Evolutionary conservation across 2,113 vertebrate genomes (phyloP).

Genomic region (Passer montanus): DNA sequence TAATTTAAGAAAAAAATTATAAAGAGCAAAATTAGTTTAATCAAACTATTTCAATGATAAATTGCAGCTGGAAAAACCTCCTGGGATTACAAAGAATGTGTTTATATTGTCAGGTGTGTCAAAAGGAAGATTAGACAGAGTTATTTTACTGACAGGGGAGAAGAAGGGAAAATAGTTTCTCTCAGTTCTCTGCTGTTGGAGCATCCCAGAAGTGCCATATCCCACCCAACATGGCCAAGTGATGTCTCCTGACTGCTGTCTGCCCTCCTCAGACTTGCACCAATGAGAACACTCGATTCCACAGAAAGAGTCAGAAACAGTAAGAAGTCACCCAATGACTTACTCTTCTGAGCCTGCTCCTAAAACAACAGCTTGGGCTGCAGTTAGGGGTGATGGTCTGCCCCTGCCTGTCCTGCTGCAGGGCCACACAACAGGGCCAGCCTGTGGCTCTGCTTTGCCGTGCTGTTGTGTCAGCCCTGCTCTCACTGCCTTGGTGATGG

Average conservation of each 20-base stretch:
- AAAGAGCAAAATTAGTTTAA: constrained; percentile 45
- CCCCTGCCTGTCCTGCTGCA: not conserved
- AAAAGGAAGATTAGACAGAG: not conserved
- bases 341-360: not conserved
- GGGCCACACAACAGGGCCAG: rapidly evolving
- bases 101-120: constrained; percentile 17
- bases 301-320: not conserved
- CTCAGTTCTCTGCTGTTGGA: not conserved
- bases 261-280: not conserved
- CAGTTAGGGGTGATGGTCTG: rapidly evolving
- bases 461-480: rapidly evolving
- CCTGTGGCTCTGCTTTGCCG: rapidly evolving
- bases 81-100: not conserved
- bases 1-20: constrained; percentile 23
- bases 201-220: not conserved
- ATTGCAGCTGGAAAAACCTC: not conserved
- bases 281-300: not conserved
- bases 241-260: not conserved
- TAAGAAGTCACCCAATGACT: not conserved
- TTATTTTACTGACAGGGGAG: not conserved
- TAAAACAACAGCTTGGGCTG: not conserved
- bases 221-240: rapidly evolving
- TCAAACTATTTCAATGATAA: constrained; percentile 31
- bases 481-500: not conserved
- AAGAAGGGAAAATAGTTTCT: not conserved